Conservation (phyloP, 2,888 invertebrate genomes). For the Brachyptera putata region DNA sequence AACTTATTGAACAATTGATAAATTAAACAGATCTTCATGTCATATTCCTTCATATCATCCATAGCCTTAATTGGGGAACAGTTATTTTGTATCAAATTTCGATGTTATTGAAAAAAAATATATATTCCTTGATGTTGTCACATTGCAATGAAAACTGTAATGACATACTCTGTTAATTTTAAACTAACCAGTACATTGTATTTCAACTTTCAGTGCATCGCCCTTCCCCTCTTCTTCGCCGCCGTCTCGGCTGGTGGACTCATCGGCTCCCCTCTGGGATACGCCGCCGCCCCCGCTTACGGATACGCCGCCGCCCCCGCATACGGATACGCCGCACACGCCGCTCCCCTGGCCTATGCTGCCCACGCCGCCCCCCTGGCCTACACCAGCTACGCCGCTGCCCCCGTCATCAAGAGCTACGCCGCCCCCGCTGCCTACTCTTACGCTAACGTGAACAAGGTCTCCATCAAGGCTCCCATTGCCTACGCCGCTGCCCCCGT, state of each 20-base stretch:
- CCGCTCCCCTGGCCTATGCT: conserved; percentile 28
- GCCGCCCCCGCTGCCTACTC: conserved; percentile 15
- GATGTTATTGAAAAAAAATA: too few relatives aligned
- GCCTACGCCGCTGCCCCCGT: conserved; percentile 16
- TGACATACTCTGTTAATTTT: too few relatives aligned
- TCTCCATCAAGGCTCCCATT: conserved; percentile 34
- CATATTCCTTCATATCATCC: too few relatives aligned
- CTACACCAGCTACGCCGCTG: not conserved
- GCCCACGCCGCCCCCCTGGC: conserved; percentile 34
- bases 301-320: conserved; percentile 37
- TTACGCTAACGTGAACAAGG: conserved; percentile 29
- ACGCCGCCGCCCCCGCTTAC: conserved; percentile 43
- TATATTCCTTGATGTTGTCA: too few relatives aligned
- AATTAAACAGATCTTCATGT: too few relatives aligned
- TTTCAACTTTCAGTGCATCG: conserved; percentile 23
- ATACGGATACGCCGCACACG: conserved; percentile 37
- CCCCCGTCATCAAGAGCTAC: not conserved
- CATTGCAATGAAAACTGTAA: too few relatives aligned
- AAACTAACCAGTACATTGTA: not conserved
- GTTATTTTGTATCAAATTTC: too few relatives aligned
- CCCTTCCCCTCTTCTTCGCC: conserved; percentile 29
- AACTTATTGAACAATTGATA: too few relatives aligned
- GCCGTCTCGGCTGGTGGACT: conserved; percentile 43
- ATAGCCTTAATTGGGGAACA: too few relatives aligned
- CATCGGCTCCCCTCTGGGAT: conserved; percentile 48